A percentile compares a stretch with the other conserved stretches of the same genome.
Conservation (phyloP, 2,888 invertebrate species). For the Ditula angustiorana region DNA sequence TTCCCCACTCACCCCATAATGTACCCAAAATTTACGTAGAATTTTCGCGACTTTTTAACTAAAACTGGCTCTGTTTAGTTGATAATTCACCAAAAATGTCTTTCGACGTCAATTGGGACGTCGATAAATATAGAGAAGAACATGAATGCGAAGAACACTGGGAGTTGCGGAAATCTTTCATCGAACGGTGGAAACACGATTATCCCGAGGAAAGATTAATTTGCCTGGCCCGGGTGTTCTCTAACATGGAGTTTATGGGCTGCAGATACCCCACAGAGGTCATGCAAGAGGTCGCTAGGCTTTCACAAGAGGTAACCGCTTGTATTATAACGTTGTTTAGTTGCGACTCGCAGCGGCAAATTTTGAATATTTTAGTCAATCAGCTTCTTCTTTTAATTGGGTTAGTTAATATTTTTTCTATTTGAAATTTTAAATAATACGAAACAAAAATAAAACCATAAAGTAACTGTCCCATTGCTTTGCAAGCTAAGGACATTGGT, state of each 20-base stretch:
- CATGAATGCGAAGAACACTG: constrained; percentile 97
- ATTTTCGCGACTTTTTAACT: constrained; percentile 21
- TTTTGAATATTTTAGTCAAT: neutral
- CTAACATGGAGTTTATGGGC: constrained; percentile 87
- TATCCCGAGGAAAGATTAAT: constrained; percentile 85
- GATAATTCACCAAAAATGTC: constrained; percentile 53
- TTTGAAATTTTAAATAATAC: too few species aligned
- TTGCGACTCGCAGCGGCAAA: neutral
- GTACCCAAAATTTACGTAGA: constrained; percentile 7
- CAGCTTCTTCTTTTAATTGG: too few species aligned
- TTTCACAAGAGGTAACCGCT: constrained; percentile 81
- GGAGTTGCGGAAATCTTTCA: constrained; percentile 92
- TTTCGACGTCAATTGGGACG: constrained; percentile 86
- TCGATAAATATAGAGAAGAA: constrained; percentile 90
- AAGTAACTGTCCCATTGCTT: too few species aligned
- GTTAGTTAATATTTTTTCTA: too few species aligned
- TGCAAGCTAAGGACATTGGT: too few species aligned
- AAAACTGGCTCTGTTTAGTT: constrained; percentile 12
- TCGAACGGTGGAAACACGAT: constrained; percentile 90
- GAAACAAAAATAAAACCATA: too few species aligned
- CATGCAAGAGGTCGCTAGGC: constrained; percentile 82
- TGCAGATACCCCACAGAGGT: constrained; percentile 86
- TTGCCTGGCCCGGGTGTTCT: constrained; percentile 87
- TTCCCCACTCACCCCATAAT: too few species aligned
- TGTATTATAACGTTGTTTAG: constrained; percentile 11